Evolutionary conservation across 1,140 invertebrate species (phyloP).

Genomic region (Neodiprion fabricii): DNA sequence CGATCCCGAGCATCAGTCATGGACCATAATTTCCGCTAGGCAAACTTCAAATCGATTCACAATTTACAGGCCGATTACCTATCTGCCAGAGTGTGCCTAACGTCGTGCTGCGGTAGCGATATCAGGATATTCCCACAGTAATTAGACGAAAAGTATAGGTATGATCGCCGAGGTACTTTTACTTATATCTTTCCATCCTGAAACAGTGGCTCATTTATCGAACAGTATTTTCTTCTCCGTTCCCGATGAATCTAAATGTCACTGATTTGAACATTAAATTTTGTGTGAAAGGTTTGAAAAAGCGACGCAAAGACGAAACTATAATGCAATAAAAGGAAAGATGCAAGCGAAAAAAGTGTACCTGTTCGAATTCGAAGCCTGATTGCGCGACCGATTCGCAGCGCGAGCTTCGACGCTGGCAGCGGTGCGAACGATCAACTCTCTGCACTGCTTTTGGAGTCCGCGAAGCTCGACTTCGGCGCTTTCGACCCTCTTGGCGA

Average conservation of each 20-base stretch:
- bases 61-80: background rate
- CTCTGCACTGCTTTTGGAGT: slow-evolving; percentile 80
- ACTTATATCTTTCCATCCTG: too few species aligned
- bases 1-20: background rate
- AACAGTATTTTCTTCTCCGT: too few species aligned
- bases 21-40: background rate
- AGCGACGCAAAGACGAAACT: too few species aligned
- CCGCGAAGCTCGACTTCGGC: slow-evolving; percentile 80
- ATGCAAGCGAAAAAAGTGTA: background rate
- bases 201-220: too few species aligned
- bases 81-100: too few species aligned
- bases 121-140: too few species aligned
- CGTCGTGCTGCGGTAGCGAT: too few species aligned
- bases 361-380: background rate
- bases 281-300: background rate
- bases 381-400: slow-evolving; percentile 1
- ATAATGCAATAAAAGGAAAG: background rate
- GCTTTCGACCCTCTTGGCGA: slow-evolving; percentile 73
- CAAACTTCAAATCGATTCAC: background rate
- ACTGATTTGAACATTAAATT: background rate
- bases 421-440: slow-evolving; percentile 73
- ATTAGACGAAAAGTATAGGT: too few species aligned
- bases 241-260: too few species aligned
- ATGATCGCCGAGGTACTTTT: too few species aligned
- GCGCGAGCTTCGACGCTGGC: slow-evolving; percentile 59